Evolutionary conservation across 2,888 invertebrate species (phyloP), one percentile per base, ranked within the genome.

Genomic region (Meghimatium bilineatum): DNA sequence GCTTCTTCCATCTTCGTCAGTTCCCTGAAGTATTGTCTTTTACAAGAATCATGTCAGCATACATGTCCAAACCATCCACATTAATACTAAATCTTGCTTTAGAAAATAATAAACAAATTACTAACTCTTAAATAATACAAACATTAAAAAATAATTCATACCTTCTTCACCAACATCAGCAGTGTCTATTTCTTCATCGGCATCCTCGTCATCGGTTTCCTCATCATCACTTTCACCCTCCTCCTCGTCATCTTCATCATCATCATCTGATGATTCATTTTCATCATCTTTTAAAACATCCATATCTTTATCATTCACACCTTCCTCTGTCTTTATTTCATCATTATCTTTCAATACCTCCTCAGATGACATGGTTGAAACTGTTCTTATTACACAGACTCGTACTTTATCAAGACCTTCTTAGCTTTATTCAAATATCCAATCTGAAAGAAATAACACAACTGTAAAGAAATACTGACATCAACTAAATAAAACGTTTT

Each of bases 301-400:
- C 12, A 77, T 77, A 44, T 83, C 82, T 20, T 69, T 44, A 10
- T 81, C 85, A 69, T 77, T 63, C 26, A 17, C 82, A n/a, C 87
- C 88, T 60, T 79, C 84, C n/a, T 87, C 88, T 14, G 84, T 85
- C 34, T 87, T 87, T 17, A 87, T 88, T 14, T 87, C 29, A 29
- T 83, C 83, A 34, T 74, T 63, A 26, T 83, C 78, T 23, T 56
- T 32, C 67, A 38, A 34, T 12, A 8, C 63, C 49, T 66, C 81
- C 17, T 29, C 32, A 5, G 75, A 60, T n/a, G 76, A 77, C 76
- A 77, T 77, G 34, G 12, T 38, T n/a, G 44, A 38, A 20, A 26
- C 23, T 38, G 38, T 26, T 71, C 3, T 38, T 26, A 20, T 38
- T 71, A 38, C 71, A 71, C 23, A 71, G 26, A 36, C 26, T 26